phyloP scores from a whole-genome alignment of 2,797 vertebrate species.

The Pangasius larnaudii region DNA sequence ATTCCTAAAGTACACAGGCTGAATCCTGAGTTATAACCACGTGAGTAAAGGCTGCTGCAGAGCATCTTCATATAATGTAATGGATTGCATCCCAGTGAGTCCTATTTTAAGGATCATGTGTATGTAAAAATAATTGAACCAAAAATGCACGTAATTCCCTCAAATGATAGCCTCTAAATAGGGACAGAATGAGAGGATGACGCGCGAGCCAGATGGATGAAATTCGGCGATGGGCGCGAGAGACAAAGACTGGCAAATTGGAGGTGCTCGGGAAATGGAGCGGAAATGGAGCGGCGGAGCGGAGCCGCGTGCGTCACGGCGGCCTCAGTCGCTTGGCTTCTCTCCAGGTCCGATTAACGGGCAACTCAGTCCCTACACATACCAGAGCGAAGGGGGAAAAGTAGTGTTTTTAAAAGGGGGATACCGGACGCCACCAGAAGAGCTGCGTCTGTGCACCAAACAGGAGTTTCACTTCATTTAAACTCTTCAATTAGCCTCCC shows the following conservation, averaged over 20 bases:
- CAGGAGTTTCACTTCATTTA: neutral
- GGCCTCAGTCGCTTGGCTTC: constrained; percentile 57
- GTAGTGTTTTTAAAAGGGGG: neutral
- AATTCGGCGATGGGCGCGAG: constrained; percentile 62
- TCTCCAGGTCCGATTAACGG: constrained; percentile 53
- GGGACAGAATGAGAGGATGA: constrained; percentile 59
- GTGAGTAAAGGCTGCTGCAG: neutral
- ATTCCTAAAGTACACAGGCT: constrained; percentile 39
- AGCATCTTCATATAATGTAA: neutral
- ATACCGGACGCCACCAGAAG: neutral
- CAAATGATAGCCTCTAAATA: constrained; percentile 29
- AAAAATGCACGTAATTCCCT: constrained; percentile 9
- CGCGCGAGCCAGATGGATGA: constrained; percentile 66
- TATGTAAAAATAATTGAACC: constrained; percentile 17
- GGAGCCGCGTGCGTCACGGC: constrained; percentile 61
- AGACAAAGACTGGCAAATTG: constrained; percentile 72
- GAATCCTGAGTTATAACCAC: constrained; percentile 20
- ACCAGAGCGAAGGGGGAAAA: neutral
- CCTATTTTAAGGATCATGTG: constrained; percentile 27
- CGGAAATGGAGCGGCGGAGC: constrained; percentile 70
- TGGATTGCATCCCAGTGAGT: neutral
- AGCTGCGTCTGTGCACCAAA: neutral
- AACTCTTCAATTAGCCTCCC: neutral
- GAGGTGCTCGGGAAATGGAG: constrained; percentile 72
- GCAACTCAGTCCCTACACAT: constrained; percentile 49